Percentiles rank a stretch among this genome's conserved stretches.
Evolutionary conservation across 2,888 invertebrate genomes (phyloP).

Genomic region (Harpagoxenus sublaevis): DNA sequence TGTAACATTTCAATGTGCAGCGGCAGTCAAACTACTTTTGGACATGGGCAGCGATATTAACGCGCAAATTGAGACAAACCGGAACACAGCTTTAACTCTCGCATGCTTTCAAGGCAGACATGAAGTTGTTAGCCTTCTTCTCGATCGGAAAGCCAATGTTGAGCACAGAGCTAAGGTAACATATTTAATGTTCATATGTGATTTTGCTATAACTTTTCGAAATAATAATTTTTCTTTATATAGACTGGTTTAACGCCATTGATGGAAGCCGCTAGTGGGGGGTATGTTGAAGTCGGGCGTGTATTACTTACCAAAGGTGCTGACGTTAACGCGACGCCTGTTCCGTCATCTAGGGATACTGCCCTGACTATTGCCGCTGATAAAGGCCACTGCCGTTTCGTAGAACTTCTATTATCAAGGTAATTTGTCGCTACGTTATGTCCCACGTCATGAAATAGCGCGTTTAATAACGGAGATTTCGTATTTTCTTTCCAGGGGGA

Average conservation of each 20-base stretch:
- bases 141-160: constrained; percentile 99
- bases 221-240: background rate
- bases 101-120: constrained; percentile 99
- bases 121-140: constrained; percentile 98
- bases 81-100: constrained; percentile 98
- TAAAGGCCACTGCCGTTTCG: constrained; percentile 98
- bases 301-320: constrained; percentile 98
- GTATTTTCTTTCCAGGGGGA: constrained; percentile 88
- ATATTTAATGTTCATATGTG: too few relatives aligned
- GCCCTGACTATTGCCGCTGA: constrained; percentile 99
- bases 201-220: background rate
- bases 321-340: constrained; percentile 99
- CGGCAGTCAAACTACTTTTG: constrained; percentile 96
- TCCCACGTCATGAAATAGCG: background rate
- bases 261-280: constrained; percentile 99
- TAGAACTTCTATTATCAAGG: constrained; percentile 92
- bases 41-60: constrained; percentile 99
- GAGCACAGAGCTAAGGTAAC: constrained; percentile 98
- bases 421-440: constrained; percentile 74
- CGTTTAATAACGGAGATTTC: background rate
- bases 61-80: constrained; percentile 99
- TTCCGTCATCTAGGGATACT: constrained; percentile 98
- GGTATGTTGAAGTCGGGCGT: constrained; percentile 99
- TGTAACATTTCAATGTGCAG: constrained; percentile 86
- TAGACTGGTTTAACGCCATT: constrained; percentile 98